Conservation (phyloP, 1,140 invertebrate species). For the Bemisia tabaci region DNA sequence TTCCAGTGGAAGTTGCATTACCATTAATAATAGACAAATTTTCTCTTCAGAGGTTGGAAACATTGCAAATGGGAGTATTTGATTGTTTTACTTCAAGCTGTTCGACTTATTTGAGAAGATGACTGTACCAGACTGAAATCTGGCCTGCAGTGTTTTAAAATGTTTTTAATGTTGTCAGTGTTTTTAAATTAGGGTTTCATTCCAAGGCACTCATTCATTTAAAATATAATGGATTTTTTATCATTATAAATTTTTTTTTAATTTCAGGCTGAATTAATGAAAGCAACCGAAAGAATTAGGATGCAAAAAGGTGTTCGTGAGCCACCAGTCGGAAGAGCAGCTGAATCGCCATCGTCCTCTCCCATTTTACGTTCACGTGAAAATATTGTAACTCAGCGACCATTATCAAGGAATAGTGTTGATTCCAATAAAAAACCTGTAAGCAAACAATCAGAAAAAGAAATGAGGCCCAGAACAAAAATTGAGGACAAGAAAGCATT, state of each 20-base stretch:
- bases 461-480: slow-evolving; percentile 10
- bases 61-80: too few relatives aligned
- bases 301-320: slow-evolving; percentile 29
- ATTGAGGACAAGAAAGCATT: slow-evolving; percentile 11
- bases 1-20: too few relatives aligned
- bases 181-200: background rate
- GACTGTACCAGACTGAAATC: too few relatives aligned
- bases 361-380: background rate
- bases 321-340: slow-evolving; percentile 25
- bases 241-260: slow-evolving; percentile 6
- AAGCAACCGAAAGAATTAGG: slow-evolving; percentile 45
- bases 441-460: slow-evolving; percentile 16
- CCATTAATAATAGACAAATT: too few relatives aligned
- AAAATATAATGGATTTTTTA: background rate
- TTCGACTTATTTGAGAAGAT: too few relatives aligned
- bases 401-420: slow-evolving; percentile 11
- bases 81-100: too few relatives aligned
- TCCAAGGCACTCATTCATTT: background rate
- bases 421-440: slow-evolving; percentile 14
- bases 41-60: too few relatives aligned
- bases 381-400: background rate
- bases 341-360: slow-evolving; percentile 13
- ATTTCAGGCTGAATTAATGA: slow-evolving; percentile 43
- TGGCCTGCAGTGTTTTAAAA: background rate
- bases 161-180: background rate